Evolutionary conservation across 1,140 invertebrate genomes (phyloP), one percentile per base, ranked within the genome.

Genomic region (Dermatophagoides farinae): DNA sequence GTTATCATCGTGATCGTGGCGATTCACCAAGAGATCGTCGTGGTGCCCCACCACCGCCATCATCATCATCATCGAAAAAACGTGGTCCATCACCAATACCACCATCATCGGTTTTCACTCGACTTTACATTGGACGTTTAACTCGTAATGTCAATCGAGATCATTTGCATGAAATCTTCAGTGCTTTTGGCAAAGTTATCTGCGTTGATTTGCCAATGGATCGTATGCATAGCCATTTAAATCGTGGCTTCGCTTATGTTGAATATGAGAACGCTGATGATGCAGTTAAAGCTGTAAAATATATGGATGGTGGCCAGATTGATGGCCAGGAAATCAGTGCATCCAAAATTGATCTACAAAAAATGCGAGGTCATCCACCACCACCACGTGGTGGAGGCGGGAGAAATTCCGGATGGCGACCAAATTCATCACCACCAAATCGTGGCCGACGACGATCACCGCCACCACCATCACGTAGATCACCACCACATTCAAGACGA

Each of bases 231-330:
- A 79, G 82, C 0, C 82, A 86, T 69, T 77, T 89, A 64, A 84
- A 85, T 23, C 78, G 85, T 31, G 89, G 91, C 16, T 89, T 88
- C 76, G 89, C 87, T 9, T 97, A 96, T 71, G 83, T 98, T 9
- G 92, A 97, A 68, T 98, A 86, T 74, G 83, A 82, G 65, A 92
- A 82, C 61, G 75, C 88, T 0, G 91, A 96, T 67, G 90, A 96
- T 73, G 92, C 92, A 39, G 90, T 96, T 73, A 92, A 92, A 75
- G 93, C 93, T 0, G 89, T 97, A 81, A 97, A 96, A 73, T 88
- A 97, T 67, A 97, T 97, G 93, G 91, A 98, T 76, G 93, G 93
- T 71, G 93, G 86, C 60, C 77, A 78, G 68, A 76, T 80, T 66
- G 78, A 80, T 76, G 90, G 90, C 18, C 88, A 93, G 71, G 90